phyloP scores from a whole-genome alignment of 2,113 vertebrate genomes.

The Zapus hudsonius region DNA sequence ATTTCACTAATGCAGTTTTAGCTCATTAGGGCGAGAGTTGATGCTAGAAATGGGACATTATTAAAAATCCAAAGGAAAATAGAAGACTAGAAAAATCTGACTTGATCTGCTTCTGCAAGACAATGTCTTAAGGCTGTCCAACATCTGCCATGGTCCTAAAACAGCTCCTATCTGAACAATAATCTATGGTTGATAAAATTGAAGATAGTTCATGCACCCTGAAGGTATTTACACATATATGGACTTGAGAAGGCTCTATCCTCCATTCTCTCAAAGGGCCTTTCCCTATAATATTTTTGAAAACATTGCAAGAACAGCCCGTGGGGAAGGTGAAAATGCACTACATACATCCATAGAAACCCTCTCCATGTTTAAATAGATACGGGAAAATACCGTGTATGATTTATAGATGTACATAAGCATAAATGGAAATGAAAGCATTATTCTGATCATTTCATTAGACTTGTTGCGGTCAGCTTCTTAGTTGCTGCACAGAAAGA shows the following conservation, averaged over 20 bases:
- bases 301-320: background rate
- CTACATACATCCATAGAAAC: background rate
- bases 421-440: background rate
- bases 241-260: background rate
- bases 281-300: background rate
- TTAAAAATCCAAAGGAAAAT: slow-evolving; percentile 50
- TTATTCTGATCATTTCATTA: slow-evolving; percentile 35
- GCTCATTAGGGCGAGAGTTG: slow-evolving; percentile 82
- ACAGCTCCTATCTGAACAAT: background rate
- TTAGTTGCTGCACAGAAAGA: no score
- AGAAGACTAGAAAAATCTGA: background rate
- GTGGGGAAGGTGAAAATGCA: background rate
- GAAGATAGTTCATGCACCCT: slow-evolving; percentile 37
- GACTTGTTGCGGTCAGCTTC: no score
- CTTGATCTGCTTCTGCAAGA: slow-evolving; percentile 2
- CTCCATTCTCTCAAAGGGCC: background rate
- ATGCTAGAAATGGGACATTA: slow-evolving; percentile 63
- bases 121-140: slow-evolving; percentile 21
- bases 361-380: no score
- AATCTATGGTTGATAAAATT: background rate
- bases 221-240: background rate
- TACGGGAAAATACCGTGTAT: background rate
- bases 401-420: background rate
- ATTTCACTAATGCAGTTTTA: slow-evolving; percentile 83
- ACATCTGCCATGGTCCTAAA: slow-evolving; percentile 34